Evolutionary conservation across 2,888 invertebrate species (phyloP), one percentile per base, ranked within the genome.

Genomic region (Ligdia adustata): DNA sequence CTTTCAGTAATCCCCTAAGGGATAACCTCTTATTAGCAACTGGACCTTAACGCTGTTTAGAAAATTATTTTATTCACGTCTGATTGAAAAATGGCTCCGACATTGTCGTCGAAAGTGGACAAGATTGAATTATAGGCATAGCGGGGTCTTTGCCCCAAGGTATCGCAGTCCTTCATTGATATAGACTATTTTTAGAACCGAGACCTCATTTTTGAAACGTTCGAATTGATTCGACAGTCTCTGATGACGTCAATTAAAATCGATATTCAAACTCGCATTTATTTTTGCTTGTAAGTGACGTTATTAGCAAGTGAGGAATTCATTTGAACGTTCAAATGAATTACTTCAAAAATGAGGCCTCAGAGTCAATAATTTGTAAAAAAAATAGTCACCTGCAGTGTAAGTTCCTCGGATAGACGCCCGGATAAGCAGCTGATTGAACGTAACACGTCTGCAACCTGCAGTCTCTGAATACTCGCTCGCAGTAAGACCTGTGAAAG

Each of bases 391-490:
- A 82, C 88, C 88, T 95, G 92, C 97, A 97, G 80, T 97, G 96
- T 57, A 97, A 91, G 69, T 97, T 96, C 49, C 97, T 92, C 0
- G 97, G 97, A 82, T 98, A 98, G 11, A 98, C 94, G 26, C 97
- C 97, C 9, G 97, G 97, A 81, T 96, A 97, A 4, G 97, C 97
- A 2, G 98, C 97, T 7, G 96, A 96, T 82, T 98, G 97, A 2
- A 98, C 97, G 82, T 97, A 97, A 85, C 98, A 98, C 2, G 97
- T 97, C 80, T 97, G 97, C 14, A 97, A 92, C 9, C 96, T 92
- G 72, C 96, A 97, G 75, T 97, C 97, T 37, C 95, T 92, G 85
- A 97, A 97, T 57, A 96, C 94, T 44, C 97, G 91, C 76, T 97
- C 97, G 78, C 97, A 97, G 77, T 97, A 97, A 35, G 96, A 96